A percentile compares a stretch with the other conserved stretches of the same genome.
These are phyloP conservation scores for Typhlichthys eigenmanni DNA, from an alignment of 2,797 vertebrate species.

Conservation along the genomic window DNA sequence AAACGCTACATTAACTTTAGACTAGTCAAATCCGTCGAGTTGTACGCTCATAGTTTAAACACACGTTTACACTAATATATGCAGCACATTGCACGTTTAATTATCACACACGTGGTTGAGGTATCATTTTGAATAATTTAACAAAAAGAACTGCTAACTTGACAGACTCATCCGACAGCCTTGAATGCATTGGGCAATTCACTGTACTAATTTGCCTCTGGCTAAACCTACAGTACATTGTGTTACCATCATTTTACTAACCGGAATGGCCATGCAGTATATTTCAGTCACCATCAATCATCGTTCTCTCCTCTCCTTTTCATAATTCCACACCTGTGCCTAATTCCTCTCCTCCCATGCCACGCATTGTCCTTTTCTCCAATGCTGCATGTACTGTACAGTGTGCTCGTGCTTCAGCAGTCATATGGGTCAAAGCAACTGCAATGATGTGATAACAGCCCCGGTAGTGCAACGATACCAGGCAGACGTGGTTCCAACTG, in stretches of 20 bases:
- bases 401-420: not conserved
- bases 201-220: constrained; percentile 56
- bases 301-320: constrained; percentile 41
- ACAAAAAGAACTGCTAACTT: too few relatives aligned
- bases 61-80: not conserved
- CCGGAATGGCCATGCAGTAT: constrained; percentile 72
- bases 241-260: constrained; percentile 64
- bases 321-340: constrained; percentile 11
- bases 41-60: too few relatives aligned
- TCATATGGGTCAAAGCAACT: constrained; percentile 44
- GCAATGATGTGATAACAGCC: constrained; percentile 57
- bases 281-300: constrained; percentile 66
- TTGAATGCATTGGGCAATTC: constrained; percentile 43
- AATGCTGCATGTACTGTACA: constrained; percentile 4
- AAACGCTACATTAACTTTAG: not conserved
- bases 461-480: too few relatives aligned
- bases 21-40: not conserved
- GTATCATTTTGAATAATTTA: too few relatives aligned
- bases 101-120: too few relatives aligned
- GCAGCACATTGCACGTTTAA: not conserved
- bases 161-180: too few relatives aligned
- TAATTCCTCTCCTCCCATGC: constrained; percentile 9
- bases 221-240: constrained; percentile 44
- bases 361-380: constrained; percentile 17
- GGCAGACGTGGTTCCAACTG: too few relatives aligned